Evolutionary conservation across 2,797 vertebrate genomes (phyloP).

Genomic region (Pachyuromys duprasi): DNA sequence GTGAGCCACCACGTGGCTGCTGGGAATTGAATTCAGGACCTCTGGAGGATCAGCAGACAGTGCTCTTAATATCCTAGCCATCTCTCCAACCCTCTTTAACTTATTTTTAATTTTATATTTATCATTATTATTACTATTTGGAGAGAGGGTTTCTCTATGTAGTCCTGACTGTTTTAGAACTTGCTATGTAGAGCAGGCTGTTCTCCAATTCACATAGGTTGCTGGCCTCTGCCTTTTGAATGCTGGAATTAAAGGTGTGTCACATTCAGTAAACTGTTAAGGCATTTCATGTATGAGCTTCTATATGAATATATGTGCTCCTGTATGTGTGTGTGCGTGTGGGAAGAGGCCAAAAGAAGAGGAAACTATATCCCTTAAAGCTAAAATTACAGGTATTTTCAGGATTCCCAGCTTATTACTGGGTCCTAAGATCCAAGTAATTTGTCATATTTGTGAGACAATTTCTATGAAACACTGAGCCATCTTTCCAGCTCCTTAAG

Average conservation of each 20-base stretch:
- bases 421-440: not conserved
- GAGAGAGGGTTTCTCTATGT: not conserved
- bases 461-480: not conserved
- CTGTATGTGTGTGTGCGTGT: not conserved
- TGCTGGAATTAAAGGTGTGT: not conserved
- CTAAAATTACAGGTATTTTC: not conserved
- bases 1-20: too few species aligned
- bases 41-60: too few species aligned
- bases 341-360: not conserved
- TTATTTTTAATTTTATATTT: not conserved
- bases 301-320: not conserved
- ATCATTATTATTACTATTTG: not conserved
- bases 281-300: not conserved
- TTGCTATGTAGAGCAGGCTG: not conserved
- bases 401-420: too few species aligned
- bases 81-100: too few species aligned
- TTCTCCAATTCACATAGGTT: not conserved
- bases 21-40: too few species aligned
- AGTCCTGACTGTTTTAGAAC: not conserved
- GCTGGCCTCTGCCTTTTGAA: not conserved
- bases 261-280: not conserved
- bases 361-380: not conserved
- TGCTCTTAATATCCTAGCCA: too few species aligned
- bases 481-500: not conserved
- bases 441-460: not conserved